Conservation (phyloP, 35 echinoderm and acorn worm species). For the Lytechinus pictus region DNA sequence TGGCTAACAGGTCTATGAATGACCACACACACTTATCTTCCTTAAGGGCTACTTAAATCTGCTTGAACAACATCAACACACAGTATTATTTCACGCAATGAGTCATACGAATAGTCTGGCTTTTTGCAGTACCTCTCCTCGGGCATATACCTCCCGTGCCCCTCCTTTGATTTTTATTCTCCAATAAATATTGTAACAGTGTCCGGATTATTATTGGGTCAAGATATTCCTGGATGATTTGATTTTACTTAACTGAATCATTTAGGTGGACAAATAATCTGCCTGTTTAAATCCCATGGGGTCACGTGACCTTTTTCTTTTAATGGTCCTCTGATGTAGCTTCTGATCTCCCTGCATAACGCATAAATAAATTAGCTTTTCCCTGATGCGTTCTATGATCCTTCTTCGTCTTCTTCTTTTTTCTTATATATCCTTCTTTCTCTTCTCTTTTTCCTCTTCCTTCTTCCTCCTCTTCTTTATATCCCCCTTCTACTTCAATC, state of each 20-base stretch:
- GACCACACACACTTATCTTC: not conserved
- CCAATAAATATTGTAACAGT: not conserved
- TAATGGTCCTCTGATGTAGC: not conserved
- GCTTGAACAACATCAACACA: not conserved
- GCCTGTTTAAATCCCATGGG: not conserved
- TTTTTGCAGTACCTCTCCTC: not conserved
- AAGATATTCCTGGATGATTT: not conserved
- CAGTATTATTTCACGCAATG: not conserved
- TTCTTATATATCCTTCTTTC: no score
- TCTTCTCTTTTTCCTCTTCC: no score
- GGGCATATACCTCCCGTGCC: not conserved
- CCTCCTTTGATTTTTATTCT: not conserved
- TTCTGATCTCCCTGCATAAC: not conserved
- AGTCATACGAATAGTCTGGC: not conserved
- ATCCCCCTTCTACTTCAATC: no score
- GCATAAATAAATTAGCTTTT: not conserved
- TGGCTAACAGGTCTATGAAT: not conserved
- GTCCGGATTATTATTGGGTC: conserved; percentile 1
- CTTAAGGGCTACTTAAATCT: not conserved
- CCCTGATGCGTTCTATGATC: not conserved
- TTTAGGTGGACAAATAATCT: not conserved
- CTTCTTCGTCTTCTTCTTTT: no score
- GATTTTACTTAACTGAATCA: not conserved
- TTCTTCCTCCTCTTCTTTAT: no score
- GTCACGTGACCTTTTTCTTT: not conserved